Base-by-base conservation (phyloP, 2,113 vertebrate species). In the Gymnarchus niloticus region DNA sequence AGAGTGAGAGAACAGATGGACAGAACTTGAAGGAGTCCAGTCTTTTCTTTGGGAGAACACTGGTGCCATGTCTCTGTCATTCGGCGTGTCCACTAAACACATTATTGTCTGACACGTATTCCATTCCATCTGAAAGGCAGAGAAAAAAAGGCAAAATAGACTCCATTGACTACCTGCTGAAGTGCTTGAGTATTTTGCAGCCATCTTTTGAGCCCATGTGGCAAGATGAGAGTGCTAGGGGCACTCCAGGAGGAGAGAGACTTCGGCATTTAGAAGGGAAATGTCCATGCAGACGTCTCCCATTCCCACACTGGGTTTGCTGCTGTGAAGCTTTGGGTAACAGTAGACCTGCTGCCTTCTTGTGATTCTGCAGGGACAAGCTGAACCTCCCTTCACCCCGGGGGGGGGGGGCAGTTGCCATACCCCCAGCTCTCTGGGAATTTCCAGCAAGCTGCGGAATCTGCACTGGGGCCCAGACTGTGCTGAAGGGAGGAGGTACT, bases 371-470 rank as follows among this genome's bases (percentile, higher is more conserved):
- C 78, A 61, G 61, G 90, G 86, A 87, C 85, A 78, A 80, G 88
- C 87, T 88, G 86, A 88, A 88, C 88, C 83, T 54, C 81, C 69
- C 17, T n/a, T 82, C 83, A 90, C 84, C 85, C 87, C 52, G 23
- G 83, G 41, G 51, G 86, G 81, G 3, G 7, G 57, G 8, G 65
- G 88, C 48, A 83, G 85, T 21, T 61, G 86, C 85, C 88, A 56
- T 87, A 83, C 85, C 84, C 59, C 80, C 69, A 76, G 73, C 59
- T 85, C 86, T 87, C 84, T 88, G 88, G 88, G 89, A 90, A 90
- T 90, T 89, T 90, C 89, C 89, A 88, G 84, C 87, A 87, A 81
- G 65, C 59, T 91, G 56, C 88, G 86, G 87, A 91, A 88, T 89
- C 85, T 81, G 28, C 83, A 87, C 85, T 86, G 87, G 54, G 83